A percentile compares a stretch with the other conserved stretches of the same genome.
These are phyloP conservation scores for Thrips palmi DNA, from an alignment of 1,140 invertebrate genomes.

Conservation along the genomic window DNA sequence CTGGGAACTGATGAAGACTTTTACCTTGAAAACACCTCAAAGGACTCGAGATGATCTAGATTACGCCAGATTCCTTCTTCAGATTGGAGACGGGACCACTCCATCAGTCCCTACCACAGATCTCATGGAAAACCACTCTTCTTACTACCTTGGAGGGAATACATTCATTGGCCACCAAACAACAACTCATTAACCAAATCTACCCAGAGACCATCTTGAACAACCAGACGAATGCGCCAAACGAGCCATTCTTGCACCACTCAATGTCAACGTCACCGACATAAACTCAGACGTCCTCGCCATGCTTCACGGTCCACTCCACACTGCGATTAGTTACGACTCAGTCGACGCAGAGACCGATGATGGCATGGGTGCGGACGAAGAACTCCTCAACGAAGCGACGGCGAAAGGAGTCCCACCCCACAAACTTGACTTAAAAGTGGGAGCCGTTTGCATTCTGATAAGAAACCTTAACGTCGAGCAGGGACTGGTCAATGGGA, in stretches of 20 bases:
- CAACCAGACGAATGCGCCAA: constrained; percentile 9
- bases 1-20: constrained; percentile 11
- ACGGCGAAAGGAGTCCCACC: constrained; percentile 4
- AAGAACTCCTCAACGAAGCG: neutral
- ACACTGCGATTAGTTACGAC: neutral
- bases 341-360: neutral
- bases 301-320: constrained; percentile 9
- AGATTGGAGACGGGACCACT: constrained; percentile 13
- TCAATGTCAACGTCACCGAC: constrained; percentile 13
- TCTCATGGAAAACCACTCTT: constrained; percentile 8
- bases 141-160: constrained; percentile 11
- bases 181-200: constrained; percentile 7
- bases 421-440: constrained; percentile 21
- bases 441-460: constrained; percentile 22
- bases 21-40: constrained; percentile 12
- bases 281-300: constrained; percentile 15
- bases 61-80: constrained; percentile 10
- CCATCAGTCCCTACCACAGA: constrained; percentile 11
- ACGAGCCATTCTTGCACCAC: constrained; percentile 13
- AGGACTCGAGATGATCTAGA: constrained; percentile 10
- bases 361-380: no score
- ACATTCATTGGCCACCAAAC: neutral
- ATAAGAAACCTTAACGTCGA: constrained; percentile 19
- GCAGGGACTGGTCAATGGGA: constrained; percentile 3
- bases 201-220: constrained; percentile 8